These are phyloP conservation scores for Drosophila rubida DNA, from an alignment of 2,888 invertebrate species.

Conservation along the genomic window DNA sequence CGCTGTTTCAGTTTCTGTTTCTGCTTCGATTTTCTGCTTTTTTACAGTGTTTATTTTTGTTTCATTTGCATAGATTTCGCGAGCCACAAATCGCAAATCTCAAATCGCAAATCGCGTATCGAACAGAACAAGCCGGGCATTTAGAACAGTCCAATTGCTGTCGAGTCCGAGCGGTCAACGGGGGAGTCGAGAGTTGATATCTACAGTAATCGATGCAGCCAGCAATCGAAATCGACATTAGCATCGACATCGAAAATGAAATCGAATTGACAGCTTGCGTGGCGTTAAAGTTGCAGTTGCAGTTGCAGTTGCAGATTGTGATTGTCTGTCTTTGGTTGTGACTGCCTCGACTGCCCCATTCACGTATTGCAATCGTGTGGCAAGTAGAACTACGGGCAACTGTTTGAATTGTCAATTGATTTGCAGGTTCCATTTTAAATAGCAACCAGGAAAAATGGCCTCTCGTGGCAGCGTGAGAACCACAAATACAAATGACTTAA, in stretches of 20 bases:
- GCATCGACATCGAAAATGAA: constrained; percentile 18
- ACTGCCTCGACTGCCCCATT: constrained; percentile 27
- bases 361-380: constrained; percentile 58
- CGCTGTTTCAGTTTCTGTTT: constrained; percentile 44
- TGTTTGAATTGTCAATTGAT: constrained; percentile 73
- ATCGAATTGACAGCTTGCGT: constrained; percentile 48
- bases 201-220: constrained; percentile 31
- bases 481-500: constrained; percentile 78
- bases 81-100: constrained; percentile 20
- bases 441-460: constrained; percentile 46
- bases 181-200: constrained; percentile 13
- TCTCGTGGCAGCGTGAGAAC: constrained; percentile 77
- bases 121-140: constrained; percentile 56
- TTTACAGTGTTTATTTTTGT: constrained; percentile 21
- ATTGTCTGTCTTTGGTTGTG: constrained; percentile 23
- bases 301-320: constrained; percentile 31
- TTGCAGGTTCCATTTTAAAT: constrained; percentile 38
- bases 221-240: constrained; percentile 35
- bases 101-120: constrained; percentile 5
- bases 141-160: constrained; percentile 59
- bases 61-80: constrained; percentile 73
- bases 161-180: neutral
- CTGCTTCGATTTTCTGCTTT: neutral
- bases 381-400: constrained; percentile 57
- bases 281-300: constrained; percentile 27